Evolutionary conservation across 2,113 vertebrate genomes (phyloP).

Genomic region (Eulemur macaco): DNA sequence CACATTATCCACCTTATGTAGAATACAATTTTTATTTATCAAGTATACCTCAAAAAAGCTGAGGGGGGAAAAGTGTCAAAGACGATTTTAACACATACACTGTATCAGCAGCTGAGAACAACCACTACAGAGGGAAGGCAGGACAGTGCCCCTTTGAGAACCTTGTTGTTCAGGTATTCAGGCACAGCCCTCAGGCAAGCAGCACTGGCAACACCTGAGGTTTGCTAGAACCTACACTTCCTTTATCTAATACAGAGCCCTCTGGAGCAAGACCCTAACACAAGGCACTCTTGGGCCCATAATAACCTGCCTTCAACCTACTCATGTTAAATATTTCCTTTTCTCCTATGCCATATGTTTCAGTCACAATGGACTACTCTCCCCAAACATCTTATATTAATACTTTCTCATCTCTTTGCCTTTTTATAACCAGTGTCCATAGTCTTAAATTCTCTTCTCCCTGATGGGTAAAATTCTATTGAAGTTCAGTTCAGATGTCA

Average conservation of each 20-base stretch:
- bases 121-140: background rate
- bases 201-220: background rate
- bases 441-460: background rate
- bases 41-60: background rate
- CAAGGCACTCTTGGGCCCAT: background rate
- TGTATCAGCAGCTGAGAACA: background rate
- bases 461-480: background rate
- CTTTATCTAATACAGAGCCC: background rate
- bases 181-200: background rate
- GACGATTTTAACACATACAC: background rate
- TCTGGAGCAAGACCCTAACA: background rate
- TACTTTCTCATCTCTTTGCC: background rate
- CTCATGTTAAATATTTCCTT: background rate
- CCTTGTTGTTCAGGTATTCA: background rate
- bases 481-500: constrained; percentile 28
- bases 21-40: background rate
- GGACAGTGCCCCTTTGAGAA: background rate
- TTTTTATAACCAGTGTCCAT: constrained; percentile 41
- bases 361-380: background rate
- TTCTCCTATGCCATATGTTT: background rate
- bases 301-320: background rate
- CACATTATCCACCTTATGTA: background rate
- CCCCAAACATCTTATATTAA: background rate
- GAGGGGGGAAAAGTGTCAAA: background rate
- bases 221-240: background rate